These are phyloP conservation scores for Nematopogon swammerdamellus DNA, from an alignment of 2,888 invertebrate species.

Conservation along the genomic window DNA sequence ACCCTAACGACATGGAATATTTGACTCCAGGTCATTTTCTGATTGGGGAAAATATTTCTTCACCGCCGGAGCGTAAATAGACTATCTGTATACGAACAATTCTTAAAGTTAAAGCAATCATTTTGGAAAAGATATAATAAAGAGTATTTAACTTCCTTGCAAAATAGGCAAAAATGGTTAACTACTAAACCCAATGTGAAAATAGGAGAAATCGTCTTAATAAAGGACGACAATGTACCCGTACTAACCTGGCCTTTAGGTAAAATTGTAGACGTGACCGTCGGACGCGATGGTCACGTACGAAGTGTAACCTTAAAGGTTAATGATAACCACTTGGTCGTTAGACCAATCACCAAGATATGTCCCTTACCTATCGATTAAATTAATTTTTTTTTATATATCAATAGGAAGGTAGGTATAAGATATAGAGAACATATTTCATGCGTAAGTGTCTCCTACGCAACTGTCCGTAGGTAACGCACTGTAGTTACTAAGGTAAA, in stretches of 20 bases:
- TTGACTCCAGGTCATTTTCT: background rate
- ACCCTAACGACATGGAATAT: background rate
- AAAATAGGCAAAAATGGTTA: background rate
- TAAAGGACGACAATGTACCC: background rate
- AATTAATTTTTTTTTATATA: no score
- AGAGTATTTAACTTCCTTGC: background rate
- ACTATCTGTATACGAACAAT: no score
- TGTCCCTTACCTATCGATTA: no score
- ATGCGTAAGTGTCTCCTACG: no score
- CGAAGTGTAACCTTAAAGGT: background rate
- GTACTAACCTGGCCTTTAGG: background rate
- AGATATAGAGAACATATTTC: no score
- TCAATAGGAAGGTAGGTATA: no score
- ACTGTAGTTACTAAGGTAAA: no score
- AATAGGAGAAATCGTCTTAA: background rate
- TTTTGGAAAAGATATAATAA: background rate
- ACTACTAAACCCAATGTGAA: background rate
- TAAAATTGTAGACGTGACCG: background rate
- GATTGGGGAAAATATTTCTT: background rate
- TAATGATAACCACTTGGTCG: no score
- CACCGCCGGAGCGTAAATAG: background rate
- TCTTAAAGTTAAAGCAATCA: background rate
- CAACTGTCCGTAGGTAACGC: no score
- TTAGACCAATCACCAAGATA: no score
- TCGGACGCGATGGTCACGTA: background rate